A percentile compares a stretch with the other conserved stretches of the same genome.
These are phyloP conservation scores for Pogonomyrmex californicus DNA, from an alignment of 1,140 invertebrate genomes.

Conservation along the genomic window DNA sequence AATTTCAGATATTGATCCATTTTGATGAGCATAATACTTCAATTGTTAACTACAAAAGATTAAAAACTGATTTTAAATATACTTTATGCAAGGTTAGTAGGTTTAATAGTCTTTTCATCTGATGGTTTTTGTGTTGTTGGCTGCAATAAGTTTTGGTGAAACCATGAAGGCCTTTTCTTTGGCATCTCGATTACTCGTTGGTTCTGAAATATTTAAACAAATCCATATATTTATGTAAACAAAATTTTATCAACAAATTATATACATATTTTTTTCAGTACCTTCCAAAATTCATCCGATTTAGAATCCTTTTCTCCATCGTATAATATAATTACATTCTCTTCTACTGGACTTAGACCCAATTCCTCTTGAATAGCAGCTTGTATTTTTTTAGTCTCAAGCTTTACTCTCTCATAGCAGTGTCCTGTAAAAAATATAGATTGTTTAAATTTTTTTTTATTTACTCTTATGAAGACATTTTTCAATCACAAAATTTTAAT, in stretches of 20 bases:
- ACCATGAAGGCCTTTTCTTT: slow-evolving; percentile 92
- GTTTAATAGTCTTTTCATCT: slow-evolving; percentile 90
- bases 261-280: slow-evolving; percentile 66
- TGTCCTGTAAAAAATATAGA: slow-evolving; percentile 85
- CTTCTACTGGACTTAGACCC: slow-evolving; percentile 91
- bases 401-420: slow-evolving; percentile 93
- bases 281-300: slow-evolving; percentile 87
- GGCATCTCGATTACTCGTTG: slow-evolving; percentile 92
- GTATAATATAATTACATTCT: slow-evolving; percentile 95
- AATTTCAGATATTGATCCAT: neutral
- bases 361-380: slow-evolving; percentile 91
- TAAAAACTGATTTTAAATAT: slow-evolving; percentile 13
- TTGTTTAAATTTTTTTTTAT: neutral
- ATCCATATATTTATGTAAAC: neutral
- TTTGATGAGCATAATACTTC: neutral
- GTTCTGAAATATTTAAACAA: slow-evolving; percentile 80
- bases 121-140: slow-evolving; percentile 90
- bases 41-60: neutral
- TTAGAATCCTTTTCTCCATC: slow-evolving; percentile 91
- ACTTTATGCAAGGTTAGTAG: slow-evolving; percentile 90
- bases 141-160: slow-evolving; percentile 93
- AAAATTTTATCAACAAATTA: neutral
- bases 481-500: neutral
- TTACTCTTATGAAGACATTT: neutral
- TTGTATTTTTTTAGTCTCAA: slow-evolving; percentile 93